Conservation (phyloP, 1,140 invertebrate species). For the Aporrectodea caliginosa region DNA sequence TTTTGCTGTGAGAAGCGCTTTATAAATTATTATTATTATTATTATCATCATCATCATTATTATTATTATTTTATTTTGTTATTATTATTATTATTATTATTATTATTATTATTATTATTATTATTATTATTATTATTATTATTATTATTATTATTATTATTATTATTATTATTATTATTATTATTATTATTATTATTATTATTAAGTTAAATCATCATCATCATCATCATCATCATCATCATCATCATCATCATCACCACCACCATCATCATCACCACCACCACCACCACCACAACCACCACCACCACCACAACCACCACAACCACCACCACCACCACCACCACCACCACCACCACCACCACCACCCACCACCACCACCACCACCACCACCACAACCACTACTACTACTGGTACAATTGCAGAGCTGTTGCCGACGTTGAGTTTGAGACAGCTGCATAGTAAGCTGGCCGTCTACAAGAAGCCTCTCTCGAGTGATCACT, state of each 20-base stretch:
- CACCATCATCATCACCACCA: not conserved
- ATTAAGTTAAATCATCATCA: not conserved
- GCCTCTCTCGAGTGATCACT: not conserved
- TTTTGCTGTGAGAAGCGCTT: no score
- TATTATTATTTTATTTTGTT: no score
- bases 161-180: no score
- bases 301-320: not conserved
- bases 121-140: no score
- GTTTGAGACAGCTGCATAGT: not conserved
- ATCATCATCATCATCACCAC: conserved; percentile 2
- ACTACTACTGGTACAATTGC: no score
- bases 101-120: no score
- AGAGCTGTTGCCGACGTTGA: not conserved
- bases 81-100: no score
- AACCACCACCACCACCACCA: not conserved
- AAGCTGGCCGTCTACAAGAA: not conserved
- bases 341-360: not conserved
- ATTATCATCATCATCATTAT: no score
- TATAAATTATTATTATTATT: no score
- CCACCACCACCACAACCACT: not conserved
- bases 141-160: no score
- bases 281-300: not conserved
- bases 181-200: no score
- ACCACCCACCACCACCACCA: not conserved
- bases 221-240: not conserved